Evolutionary conservation across 2,113 vertebrate species (phyloP).

Genomic region (Xenus cinereus): DNA sequence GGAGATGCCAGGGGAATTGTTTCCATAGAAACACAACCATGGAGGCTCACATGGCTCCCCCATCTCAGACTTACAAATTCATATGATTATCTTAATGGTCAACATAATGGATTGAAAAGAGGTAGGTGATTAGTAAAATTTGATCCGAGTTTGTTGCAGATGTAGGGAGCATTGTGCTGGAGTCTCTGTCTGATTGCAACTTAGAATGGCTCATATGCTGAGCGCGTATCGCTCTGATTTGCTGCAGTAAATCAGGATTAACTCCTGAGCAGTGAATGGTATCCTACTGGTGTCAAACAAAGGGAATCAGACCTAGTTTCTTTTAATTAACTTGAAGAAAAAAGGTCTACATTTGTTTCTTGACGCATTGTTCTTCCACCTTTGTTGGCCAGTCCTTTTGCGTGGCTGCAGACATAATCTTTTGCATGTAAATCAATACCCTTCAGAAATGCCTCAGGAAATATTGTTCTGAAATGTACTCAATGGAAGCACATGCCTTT

Average conservation of each 20-base stretch:
- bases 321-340: slow-evolving; percentile 3
- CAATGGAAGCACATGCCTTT: neutral
- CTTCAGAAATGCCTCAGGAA: slow-evolving; percentile 37
- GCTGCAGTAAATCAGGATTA: slow-evolving; percentile 34
- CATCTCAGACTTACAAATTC: slow-evolving; percentile 49
- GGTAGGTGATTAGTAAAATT: slow-evolving; percentile 5
- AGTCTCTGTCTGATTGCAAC: neutral
- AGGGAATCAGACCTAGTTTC: neutral
- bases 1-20: slow-evolving; percentile 59
- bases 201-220: neutral
- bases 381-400: neutral
- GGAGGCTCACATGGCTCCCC: slow-evolving; percentile 37
- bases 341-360: neutral
- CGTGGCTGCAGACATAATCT: neutral
- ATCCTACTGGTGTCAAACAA: neutral
- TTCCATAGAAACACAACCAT: slow-evolving; percentile 64
- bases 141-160: neutral
- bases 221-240: neutral
- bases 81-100: slow-evolving; percentile 54
- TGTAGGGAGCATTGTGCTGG: neutral
- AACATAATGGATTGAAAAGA: slow-evolving; percentile 28
- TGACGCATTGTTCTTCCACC: neutral
- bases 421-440: slow-evolving; percentile 2
- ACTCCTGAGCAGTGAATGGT: neutral
- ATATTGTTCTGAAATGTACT: neutral